Evolutionary conservation across 2,888 invertebrate species (phyloP), one percentile per base, ranked within the genome.

Genomic region (Oligia fasciuncula): DNA sequence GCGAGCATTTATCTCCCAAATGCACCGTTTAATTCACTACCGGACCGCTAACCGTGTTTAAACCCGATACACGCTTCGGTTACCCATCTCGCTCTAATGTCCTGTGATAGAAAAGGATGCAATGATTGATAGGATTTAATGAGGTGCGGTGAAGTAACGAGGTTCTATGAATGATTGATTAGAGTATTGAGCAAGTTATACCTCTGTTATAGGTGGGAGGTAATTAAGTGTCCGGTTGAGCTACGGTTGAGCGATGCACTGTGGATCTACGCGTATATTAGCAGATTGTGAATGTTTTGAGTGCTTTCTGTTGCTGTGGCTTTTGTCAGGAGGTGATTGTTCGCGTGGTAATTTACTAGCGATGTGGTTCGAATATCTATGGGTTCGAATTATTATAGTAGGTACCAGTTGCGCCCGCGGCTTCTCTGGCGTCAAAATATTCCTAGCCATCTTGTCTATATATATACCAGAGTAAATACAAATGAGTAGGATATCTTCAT

Each of bases 21-120:
- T 93, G 93, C 92, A 90, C 87, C 91, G 91, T 90, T 93, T 93
- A 93, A 93, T 93, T 93, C 92, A 90, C 89, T 89, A 88, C 91
- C 75, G 87, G 86, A 87, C 88, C 86, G 79, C 85, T 77, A 83
- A 87, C 82, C 76, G 88, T 85, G 78, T 87, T 88, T 83, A 88
- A 85, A 80, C 73, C 80, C 75, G 69, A 86, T 89, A 88, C 85
- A 88, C 40, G 79, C 40, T 79, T 66, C 35, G 65, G 62, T 69
- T 46, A 46, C 11, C 69, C 29, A 54, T 88, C 89, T 62, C 73
- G 35, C 51, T 87, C 81, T 73, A 77, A 79, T 73, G 11, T 69
- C 46, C 1, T 57, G 29, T 35, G 78, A 62, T 73, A 71, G 85
- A 90, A 63, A 54, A 81, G 65, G 87, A 88, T 11, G 60, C 29